Conservation (phyloP, 2,888 invertebrate species). For the Thecophora atra region DNA sequence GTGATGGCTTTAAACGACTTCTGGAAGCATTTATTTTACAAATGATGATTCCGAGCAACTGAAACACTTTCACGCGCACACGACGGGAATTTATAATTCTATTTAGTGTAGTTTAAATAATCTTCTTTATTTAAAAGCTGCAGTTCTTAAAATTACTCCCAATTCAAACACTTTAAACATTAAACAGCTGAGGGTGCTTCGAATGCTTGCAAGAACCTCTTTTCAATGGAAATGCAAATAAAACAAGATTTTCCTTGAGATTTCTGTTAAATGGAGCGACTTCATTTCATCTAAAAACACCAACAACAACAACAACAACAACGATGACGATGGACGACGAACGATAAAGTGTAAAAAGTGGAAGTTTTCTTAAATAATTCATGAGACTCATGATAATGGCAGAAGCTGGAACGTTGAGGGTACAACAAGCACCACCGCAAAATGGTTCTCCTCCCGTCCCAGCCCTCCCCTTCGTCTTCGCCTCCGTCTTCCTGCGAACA, state of each 20-base stretch:
- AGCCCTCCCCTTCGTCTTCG: too few species aligned
- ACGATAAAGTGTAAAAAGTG: neutral
- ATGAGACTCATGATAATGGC: conserved; percentile 1
- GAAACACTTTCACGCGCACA: too few species aligned
- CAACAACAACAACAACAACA: neutral
- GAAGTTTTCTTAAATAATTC: conserved; percentile 10
- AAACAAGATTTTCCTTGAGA: neutral
- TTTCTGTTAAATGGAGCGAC: neutral
- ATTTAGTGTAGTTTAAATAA: too few species aligned
- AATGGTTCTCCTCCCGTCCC: neutral
- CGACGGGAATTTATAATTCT: too few species aligned
- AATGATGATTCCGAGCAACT: too few species aligned
- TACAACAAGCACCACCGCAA: neutral
- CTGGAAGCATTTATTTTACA: too few species aligned
- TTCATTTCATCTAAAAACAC: neutral
- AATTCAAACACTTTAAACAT: too few species aligned
- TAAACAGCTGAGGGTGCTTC: too few species aligned
- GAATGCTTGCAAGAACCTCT: too few species aligned
- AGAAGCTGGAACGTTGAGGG: neutral
- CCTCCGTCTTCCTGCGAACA: neutral
- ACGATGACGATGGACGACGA: neutral
- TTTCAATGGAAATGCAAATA: conserved; percentile 8
- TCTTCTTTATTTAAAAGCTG: too few species aligned
- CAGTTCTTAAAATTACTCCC: too few species aligned
- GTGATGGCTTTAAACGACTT: too few species aligned